A percentile compares a stretch with the other conserved stretches of the same genome.
Evolutionary conservation across 1,140 invertebrate species (phyloP).

Genomic region (Meloidogyne exigua): DNA sequence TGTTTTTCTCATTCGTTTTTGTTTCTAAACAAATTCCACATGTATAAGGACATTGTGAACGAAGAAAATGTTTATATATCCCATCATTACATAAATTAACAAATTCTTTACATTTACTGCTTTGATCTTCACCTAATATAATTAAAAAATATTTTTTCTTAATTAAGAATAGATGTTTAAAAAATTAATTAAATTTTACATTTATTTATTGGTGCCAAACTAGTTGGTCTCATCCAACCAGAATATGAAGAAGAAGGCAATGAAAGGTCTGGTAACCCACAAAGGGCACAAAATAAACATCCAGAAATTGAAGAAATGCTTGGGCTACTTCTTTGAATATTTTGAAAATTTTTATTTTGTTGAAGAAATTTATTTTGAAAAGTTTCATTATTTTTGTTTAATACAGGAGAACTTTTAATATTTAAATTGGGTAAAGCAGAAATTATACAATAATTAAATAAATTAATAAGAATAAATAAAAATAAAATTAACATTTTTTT

Average conservation of each 20-base stretch:
- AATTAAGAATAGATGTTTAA: not conserved
- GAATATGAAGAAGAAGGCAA: not conserved
- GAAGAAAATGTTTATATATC: slow-evolving; percentile 1
- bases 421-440: not conserved
- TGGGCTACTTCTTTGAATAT: not conserved
- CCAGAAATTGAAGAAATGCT: not conserved
- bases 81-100: not conserved
- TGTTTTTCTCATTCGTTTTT: not conserved
- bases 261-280: not conserved
- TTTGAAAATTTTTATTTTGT: slow-evolving; percentile 2
- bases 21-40: not conserved
- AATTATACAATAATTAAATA: too few relatives aligned
- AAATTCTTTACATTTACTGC: not conserved
- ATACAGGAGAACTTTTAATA: too few relatives aligned
- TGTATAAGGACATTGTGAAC: not conserved
- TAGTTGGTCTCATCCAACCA: not conserved
- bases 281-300: not conserved
- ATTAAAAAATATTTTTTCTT: not conserved
- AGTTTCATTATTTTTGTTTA: not conserved
- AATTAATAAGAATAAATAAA: not conserved
- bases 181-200: not conserved
- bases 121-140: not conserved
- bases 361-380: not conserved
- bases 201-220: not conserved
- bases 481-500: too few relatives aligned